Conservation (phyloP, 2,797 vertebrate genomes). For the Octomys mimax region DNA sequence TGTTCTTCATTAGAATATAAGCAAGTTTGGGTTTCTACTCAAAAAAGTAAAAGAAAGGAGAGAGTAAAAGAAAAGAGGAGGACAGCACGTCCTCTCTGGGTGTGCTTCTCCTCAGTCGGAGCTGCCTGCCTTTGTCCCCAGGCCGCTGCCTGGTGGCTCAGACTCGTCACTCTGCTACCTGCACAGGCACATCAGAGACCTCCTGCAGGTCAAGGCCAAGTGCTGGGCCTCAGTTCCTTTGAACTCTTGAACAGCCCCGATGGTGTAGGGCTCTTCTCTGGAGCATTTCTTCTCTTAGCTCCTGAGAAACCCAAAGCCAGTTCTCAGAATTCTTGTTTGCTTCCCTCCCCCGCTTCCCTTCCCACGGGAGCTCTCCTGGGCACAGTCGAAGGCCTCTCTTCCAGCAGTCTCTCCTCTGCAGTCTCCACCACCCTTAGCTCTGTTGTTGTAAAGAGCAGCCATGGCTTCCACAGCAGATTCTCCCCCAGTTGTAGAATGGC, state of each 20-base stretch:
- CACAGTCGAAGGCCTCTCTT: neutral
- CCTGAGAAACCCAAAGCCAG: neutral
- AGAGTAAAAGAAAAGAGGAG: neutral
- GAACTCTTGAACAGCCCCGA: neutral
- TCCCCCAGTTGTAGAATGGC: neutral
- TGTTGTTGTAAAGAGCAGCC: neutral
- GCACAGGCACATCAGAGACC: neutral
- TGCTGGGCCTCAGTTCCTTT: neutral
- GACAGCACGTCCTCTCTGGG: no score
- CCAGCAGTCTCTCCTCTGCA: neutral
- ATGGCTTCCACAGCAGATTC: rapidly evolving
- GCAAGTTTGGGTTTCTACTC: neutral
- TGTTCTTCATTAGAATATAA: neutral
- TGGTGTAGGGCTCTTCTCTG: no score
- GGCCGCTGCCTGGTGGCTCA: neutral
- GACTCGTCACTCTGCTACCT: rapidly evolving
- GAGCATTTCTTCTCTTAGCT: neutral
- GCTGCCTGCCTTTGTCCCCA: neutral
- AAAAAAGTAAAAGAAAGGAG: neutral
- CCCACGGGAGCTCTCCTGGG: no score
- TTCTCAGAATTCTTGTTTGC: neutral
- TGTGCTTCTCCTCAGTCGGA: rapidly evolving
- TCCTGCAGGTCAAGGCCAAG: neutral
- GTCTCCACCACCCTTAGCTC: neutral
- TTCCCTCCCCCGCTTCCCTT: neutral